phyloP scores from a whole-genome alignment of 2,888 invertebrate genomes.

The Philhelius pedissequus region DNA sequence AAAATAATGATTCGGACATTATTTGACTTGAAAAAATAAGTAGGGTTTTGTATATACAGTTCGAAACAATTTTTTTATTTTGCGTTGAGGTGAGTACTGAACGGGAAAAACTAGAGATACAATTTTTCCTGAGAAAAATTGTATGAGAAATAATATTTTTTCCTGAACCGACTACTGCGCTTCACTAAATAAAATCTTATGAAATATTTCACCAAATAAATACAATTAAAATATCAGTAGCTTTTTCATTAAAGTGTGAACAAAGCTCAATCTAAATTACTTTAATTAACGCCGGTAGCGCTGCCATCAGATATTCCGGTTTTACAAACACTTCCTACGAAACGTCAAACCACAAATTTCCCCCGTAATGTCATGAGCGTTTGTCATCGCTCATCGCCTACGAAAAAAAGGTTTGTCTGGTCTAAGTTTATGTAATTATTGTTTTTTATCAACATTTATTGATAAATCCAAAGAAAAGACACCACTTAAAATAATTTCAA shows the following conservation, averaged over 20 bases:
- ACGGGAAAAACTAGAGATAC: no score
- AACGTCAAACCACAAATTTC: conserved; percentile 37
- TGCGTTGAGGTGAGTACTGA: no score
- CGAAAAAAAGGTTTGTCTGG: conserved; percentile 54
- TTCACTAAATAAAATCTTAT: no score
- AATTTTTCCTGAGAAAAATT: no score
- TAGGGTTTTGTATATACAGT: no score
- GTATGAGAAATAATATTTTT: no score
- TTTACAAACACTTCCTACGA: conserved; percentile 19
- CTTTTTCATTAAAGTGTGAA: background rate
- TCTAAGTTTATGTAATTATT: conserved; percentile 65
- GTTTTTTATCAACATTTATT: conserved; percentile 38
- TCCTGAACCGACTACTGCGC: no score
- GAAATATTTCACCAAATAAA: no score
- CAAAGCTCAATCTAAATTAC: background rate
- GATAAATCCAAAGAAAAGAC: background rate
- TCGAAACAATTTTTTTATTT: no score
- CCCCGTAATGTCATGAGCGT: conserved; percentile 41
- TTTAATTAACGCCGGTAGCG: background rate
- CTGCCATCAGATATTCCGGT: background rate
- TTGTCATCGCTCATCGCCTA: conserved; percentile 63
- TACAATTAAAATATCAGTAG: no score
- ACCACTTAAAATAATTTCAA: background rate
- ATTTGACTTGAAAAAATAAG: no score
- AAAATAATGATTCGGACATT: no score